phyloP scores from a whole-genome alignment of 2,888 invertebrate genomes.

The Ochlodes sylvanus region DNA sequence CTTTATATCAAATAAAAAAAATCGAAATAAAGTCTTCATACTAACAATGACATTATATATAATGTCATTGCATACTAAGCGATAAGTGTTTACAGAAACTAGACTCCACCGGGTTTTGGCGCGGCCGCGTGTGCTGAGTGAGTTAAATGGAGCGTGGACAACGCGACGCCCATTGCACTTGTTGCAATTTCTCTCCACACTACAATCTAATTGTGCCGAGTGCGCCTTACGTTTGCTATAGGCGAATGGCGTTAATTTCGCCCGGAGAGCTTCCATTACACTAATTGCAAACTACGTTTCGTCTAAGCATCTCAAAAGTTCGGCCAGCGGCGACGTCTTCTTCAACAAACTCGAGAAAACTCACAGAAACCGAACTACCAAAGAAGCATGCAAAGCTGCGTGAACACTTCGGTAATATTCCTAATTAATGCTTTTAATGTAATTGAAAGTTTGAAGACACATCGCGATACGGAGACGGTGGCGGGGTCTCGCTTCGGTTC shows the following conservation, averaged over 20 bases:
- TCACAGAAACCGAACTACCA: conserved; percentile 69
- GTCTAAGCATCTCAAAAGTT: conserved; percentile 79
- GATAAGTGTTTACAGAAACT: conserved; percentile 58
- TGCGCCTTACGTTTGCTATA: conserved; percentile 72
- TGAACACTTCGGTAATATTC: conserved; percentile 78
- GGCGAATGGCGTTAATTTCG: conserved; percentile 77
- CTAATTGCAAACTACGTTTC: conserved; percentile 83
- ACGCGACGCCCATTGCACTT: conserved; percentile 73
- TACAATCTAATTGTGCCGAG: conserved; percentile 75
- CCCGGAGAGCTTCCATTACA: conserved; percentile 78
- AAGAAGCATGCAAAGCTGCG: conserved; percentile 74
- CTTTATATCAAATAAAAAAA: conserved; percentile 21
- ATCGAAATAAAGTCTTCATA: conserved; percentile 47
- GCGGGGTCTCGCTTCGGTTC: conserved; percentile 57
- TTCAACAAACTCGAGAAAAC: conserved; percentile 76
- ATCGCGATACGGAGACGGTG: conserved; percentile 59
- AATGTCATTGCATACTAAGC: no score
- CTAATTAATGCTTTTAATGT: conserved; percentile 83
- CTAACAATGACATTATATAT: no score
- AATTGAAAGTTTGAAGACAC: conserved; percentile 80
- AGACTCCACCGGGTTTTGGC: conserved; percentile 59
- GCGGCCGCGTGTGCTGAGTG: conserved; percentile 67
- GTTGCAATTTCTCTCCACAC: conserved; percentile 79
- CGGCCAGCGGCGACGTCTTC: conserved; percentile 67
- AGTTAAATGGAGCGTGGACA: conserved; percentile 78